Conservation (phyloP, 2,113 vertebrate genomes). For the Pseudopipra pipra region DNA sequence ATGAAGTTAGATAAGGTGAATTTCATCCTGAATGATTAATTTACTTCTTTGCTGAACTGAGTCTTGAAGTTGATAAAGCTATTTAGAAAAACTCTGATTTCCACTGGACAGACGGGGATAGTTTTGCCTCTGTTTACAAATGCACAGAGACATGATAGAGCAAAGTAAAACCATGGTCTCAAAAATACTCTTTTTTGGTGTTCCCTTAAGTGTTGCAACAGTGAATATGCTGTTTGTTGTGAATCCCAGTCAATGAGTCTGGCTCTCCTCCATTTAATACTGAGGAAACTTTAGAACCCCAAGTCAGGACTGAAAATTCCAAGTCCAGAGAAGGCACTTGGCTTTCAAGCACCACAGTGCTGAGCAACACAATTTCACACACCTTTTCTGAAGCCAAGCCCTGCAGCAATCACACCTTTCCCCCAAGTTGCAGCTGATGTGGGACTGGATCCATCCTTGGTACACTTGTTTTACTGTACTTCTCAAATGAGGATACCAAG, state of each 20-base stretch:
- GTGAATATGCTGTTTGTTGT: neutral
- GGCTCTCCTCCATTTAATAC: neutral
- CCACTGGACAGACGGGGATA: neutral
- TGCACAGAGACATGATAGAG: fast-evolving
- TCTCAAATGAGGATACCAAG: neutral
- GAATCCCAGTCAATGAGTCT: neutral
- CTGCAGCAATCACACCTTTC: fast-evolving
- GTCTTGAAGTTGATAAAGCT: neutral
- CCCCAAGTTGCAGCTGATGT: neutral
- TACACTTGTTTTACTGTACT: neutral
- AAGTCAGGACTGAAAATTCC: neutral
- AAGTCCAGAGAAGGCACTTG: neutral
- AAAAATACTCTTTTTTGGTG: neutral
- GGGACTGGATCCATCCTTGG: neutral
- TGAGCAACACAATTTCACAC: neutral
- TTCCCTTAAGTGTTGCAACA: neutral
- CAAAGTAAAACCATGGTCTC: neutral
- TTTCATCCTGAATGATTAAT: neutral
- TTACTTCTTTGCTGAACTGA: neutral
- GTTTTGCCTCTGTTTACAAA: neutral
- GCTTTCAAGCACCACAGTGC: neutral
- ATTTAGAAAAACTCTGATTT: neutral
- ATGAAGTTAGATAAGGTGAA: neutral
- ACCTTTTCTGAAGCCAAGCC: neutral
- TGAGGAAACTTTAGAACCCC: fast-evolving